phyloP scores from a whole-genome alignment of 2,888 invertebrate genomes.

The Prosopocoilus inquinatus region DNA sequence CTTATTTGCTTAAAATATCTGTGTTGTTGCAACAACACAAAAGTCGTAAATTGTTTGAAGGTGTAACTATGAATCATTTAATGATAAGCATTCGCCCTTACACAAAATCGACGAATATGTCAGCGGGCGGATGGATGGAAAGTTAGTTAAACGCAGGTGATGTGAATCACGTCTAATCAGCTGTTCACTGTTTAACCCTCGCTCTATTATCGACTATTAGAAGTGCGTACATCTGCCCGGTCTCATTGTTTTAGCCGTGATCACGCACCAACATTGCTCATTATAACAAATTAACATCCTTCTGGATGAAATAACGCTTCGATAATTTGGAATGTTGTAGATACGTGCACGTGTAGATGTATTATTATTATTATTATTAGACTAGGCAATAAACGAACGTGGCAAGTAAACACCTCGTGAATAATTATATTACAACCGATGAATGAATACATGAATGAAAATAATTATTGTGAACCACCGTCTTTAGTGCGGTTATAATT shows the following conservation, averaged over 20 bases:
- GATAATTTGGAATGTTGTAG: too few species aligned
- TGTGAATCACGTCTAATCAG: slow-evolving; percentile 24
- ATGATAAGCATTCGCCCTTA: background rate
- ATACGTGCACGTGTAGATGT: too few species aligned
- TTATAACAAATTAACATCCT: too few species aligned
- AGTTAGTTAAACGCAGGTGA: slow-evolving; percentile 13
- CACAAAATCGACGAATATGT: too few species aligned
- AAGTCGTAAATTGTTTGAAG: background rate
- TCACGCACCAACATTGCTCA: slow-evolving; percentile 20
- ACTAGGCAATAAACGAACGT: too few species aligned
- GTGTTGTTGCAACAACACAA: background rate
- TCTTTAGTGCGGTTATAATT: slow-evolving; percentile 11
- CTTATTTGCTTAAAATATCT: too few species aligned
- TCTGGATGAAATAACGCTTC: too few species aligned
- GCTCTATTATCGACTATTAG: slow-evolving; percentile 23
- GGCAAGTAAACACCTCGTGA: background rate
- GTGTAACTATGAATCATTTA: background rate
- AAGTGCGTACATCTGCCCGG: slow-evolving; percentile 25
- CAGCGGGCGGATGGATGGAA: too few species aligned
- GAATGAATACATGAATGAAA: background rate
- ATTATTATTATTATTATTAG: too few species aligned
- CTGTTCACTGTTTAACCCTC: slow-evolving; percentile 19
- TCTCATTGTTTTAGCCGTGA: slow-evolving; percentile 31
- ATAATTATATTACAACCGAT: background rate
- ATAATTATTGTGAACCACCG: background rate